Evolutionary conservation across 2,888 invertebrate genomes (phyloP).

Genomic region (Dicycla oo): DNA sequence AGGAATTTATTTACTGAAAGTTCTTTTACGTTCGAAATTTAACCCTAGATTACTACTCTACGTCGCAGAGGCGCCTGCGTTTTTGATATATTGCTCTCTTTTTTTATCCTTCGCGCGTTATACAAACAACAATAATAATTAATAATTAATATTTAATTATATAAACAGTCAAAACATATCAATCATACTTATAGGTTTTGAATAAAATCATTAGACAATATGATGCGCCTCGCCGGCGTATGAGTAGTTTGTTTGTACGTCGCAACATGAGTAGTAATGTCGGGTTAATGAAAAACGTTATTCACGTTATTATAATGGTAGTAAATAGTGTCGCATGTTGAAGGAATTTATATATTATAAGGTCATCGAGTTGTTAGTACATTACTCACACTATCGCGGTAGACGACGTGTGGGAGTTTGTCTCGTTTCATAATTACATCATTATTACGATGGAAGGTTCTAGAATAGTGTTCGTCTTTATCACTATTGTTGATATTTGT

Average conservation of each 20-base stretch:
- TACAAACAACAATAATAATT: too few relatives aligned
- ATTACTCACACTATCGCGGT: conserved; percentile 55
- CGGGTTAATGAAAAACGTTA: conserved; percentile 5
- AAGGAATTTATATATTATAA: conserved; percentile 40
- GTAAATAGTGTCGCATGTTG: conserved; percentile 58
- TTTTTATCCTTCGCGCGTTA: too few relatives aligned
- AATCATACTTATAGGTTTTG: too few relatives aligned
- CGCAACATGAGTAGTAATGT: too few relatives aligned
- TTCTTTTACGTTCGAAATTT: conserved; percentile 6
- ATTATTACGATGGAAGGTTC: conserved; percentile 44
- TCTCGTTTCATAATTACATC: conserved; percentile 52
- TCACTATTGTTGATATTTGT: conserved; percentile 9
- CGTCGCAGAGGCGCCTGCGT: too few relatives aligned
- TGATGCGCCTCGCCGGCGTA: too few relatives aligned
- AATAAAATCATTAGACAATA: too few relatives aligned
- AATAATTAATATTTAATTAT: too few relatives aligned
- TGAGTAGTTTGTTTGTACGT: too few relatives aligned
- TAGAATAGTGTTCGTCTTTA: conserved; percentile 25
- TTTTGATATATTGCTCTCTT: too few relatives aligned
- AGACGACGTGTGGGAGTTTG: conserved; percentile 49
- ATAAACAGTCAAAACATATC: too few relatives aligned
- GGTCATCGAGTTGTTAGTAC: conserved; percentile 33
- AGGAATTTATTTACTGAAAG: not conserved
- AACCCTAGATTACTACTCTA: too few relatives aligned
- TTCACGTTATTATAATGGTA: conserved; percentile 12